Percentiles rank a stretch among this genome's conserved stretches.
phyloP scores from a whole-genome alignment of 2,797 vertebrate species.

The Schizopygopsis malacanthus region DNA sequence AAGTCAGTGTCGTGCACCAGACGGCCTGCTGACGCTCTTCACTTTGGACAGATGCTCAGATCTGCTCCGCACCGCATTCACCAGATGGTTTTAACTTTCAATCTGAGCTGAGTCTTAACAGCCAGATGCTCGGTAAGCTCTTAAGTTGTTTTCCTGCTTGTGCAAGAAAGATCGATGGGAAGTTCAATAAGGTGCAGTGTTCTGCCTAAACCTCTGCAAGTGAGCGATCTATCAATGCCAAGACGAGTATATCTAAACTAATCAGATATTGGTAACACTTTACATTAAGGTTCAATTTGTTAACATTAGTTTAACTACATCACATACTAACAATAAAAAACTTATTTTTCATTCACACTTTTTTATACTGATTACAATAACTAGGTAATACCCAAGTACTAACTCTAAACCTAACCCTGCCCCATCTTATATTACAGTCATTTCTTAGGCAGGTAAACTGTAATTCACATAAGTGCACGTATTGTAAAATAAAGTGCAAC shows the following conservation, averaged over 20 bases:
- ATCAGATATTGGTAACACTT: not conserved
- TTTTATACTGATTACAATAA: not conserved
- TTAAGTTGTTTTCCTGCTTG: conserved; percentile 45
- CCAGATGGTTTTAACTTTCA: conserved; percentile 55
- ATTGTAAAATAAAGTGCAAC: not conserved
- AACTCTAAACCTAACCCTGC: no score
- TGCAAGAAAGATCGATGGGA: conserved; percentile 45
- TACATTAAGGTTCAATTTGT: not conserved
- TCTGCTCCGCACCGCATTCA: conserved; percentile 18
- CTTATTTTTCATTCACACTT: not conserved
- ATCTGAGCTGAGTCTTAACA: conserved; percentile 28
- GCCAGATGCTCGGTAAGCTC: conserved; percentile 62
- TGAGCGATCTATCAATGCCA: not conserved
- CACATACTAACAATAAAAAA: not conserved
- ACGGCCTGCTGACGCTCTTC: not conserved
- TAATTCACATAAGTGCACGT: not conserved
- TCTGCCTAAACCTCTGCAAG: not conserved
- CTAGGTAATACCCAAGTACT: not conserved
- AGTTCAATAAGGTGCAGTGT: conserved; percentile 30
- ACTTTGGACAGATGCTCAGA: conserved; percentile 40
- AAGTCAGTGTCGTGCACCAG: not conserved
- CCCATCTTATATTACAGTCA: no score
- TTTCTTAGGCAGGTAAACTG: not conserved
- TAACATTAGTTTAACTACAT: not conserved
- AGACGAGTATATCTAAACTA: not conserved